These are phyloP conservation scores for Philonicus albiceps DNA, from an alignment of 2,888 invertebrate species.

Conservation along the genomic window DNA sequence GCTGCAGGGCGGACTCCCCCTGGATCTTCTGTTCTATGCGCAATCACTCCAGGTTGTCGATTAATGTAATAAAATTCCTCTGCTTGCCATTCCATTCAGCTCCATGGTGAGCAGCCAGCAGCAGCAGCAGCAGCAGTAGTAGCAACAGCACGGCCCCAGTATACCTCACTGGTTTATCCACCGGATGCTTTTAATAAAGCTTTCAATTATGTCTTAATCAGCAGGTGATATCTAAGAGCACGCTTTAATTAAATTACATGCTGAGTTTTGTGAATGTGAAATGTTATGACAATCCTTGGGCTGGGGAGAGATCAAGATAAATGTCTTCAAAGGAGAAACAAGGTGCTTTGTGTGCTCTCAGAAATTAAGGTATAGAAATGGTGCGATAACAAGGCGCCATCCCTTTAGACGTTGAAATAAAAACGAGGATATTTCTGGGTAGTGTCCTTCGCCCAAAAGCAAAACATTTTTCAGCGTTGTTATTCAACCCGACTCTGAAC, in stretches of 20 bases:
- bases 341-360: constrained; percentile 19
- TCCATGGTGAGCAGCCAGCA: constrained; percentile 18
- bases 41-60: constrained; percentile 34
- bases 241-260: constrained; percentile 52
- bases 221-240: constrained; percentile 52
- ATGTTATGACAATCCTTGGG: constrained; percentile 33
- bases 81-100: constrained; percentile 29
- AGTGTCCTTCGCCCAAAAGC: neutral
- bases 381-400: neutral
- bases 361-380: constrained; percentile 15
- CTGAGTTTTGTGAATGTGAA: constrained; percentile 43
- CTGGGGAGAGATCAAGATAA: constrained; percentile 28
- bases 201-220: constrained; percentile 53
- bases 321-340: constrained; percentile 20
- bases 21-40: neutral
- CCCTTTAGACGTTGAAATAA: constrained; percentile 8
- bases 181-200: constrained; percentile 51
- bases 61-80: constrained; percentile 47
- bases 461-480: neutral
- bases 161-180: constrained; percentile 3
- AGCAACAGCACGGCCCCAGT: neutral
- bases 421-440: neutral
- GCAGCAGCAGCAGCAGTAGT: no score
- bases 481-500: neutral
- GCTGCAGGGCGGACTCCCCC: neutral